A percentile compares a stretch with the other conserved stretches of the same genome.
Conservation (phyloP, 2,888 invertebrate species). For the Meteorus colon region DNA sequence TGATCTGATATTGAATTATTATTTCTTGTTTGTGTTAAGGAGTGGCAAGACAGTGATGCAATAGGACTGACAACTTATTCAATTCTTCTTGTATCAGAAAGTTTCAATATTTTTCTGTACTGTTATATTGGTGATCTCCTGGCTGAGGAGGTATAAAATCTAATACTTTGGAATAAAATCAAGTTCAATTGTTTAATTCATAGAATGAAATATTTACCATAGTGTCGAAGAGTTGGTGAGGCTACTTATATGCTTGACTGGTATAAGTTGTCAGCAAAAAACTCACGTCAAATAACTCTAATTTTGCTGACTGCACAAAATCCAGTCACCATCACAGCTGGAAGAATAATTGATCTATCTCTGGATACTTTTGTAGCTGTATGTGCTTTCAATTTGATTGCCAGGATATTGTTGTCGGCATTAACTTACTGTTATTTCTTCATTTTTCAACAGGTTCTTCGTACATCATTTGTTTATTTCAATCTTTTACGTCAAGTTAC, state of each 20-base stretch:
- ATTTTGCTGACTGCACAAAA: conserved; percentile 55
- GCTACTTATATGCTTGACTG: conserved; percentile 57
- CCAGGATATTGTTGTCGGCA: neutral
- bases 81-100: conserved; percentile 42
- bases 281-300: conserved; percentile 52
- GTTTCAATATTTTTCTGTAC: conserved; percentile 59
- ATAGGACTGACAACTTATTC: conserved; percentile 43
- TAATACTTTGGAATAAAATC: neutral
- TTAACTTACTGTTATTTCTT: neutral
- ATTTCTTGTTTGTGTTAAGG: conserved; percentile 18
- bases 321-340: conserved; percentile 57
- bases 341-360: conserved; percentile 58
- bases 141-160: conserved; percentile 57
- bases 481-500: neutral
- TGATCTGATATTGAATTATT: no score
- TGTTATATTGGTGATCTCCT: conserved; percentile 64
- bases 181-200: neutral
- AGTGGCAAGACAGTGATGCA: conserved; percentile 47
- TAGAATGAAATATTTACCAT: neutral
- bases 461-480: neutral
- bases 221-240: conserved; percentile 59
- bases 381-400: conserved; percentile 30
- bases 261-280: conserved; percentile 55
- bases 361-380: conserved; percentile 60
- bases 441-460: conserved; percentile 3